Base-by-base conservation (phyloP, 1,140 invertebrate genomes). In the Drosophila sucinea region DNA sequence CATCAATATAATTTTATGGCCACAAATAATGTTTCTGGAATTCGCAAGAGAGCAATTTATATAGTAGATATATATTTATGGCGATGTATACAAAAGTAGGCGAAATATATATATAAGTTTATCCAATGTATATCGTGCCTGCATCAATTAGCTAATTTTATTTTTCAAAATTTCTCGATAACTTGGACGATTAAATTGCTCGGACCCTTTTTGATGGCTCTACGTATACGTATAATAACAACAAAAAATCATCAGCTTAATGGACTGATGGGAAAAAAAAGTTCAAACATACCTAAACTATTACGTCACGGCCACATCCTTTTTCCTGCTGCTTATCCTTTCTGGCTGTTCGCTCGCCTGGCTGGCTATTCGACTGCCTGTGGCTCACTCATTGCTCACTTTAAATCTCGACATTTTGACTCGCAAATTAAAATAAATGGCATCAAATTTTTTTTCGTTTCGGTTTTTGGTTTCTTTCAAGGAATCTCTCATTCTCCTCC, bases 371-470 rank as follows among this genome's bases (percentile, higher is more conserved):
- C 27, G n/a, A n/a, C n/a, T 47, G 40, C 38, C 29, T 33, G 64
- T 51, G 44, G 54, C 69, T 23, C 66, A 66, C 68, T 82, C 83
- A 68, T 82, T 76, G 68, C 64, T 77, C 79, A 79, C 66, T 80
- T 70, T 87, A 83, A 74, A 73, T 73, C 83, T 71, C 60, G 73
- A 80, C 83, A 79, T 73, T 87, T 82, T 89, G 77, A 76, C 80
- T 80, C 67, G 68, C 73, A 87, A 87, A 87, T 87, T 83, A 84
- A 89, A 89, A 87, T 84, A 83, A 87, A 87, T 89, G 68, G 65
- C 80, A 80, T 72, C 77, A 70, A 57, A 81, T 83, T 89, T 79
- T 74, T 78, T 77, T 63, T 40, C 29, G 29, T 27, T 38, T 60
- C 32, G 44, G 60, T 67, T 76, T 66, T 67, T 56, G 38, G 32